These are phyloP conservation scores for Drosophila kanekoi DNA, from an alignment of 2,888 invertebrate genomes.

Conservation along the genomic window DNA sequence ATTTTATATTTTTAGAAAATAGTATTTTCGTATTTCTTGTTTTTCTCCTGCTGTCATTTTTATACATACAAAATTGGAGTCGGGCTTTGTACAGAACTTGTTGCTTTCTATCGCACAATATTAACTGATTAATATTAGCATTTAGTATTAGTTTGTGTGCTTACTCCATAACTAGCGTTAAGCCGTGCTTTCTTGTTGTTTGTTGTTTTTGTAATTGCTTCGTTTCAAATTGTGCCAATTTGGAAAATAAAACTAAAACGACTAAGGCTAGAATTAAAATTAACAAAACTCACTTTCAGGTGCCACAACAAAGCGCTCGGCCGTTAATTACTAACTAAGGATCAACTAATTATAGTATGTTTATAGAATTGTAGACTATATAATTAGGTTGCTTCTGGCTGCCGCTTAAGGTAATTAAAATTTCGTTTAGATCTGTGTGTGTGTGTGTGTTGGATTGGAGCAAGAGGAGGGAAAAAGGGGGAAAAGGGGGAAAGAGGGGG, in stretches of 20 bases:
- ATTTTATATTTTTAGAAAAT: slow-evolving; percentile 76
- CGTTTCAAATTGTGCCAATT: slow-evolving; percentile 56
- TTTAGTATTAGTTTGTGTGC: slow-evolving; percentile 60
- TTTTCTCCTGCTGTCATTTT: slow-evolving; percentile 55
- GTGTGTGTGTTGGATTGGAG: neutral
- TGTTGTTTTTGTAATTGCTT: slow-evolving; percentile 47
- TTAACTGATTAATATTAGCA: slow-evolving; percentile 58
- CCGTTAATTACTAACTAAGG: slow-evolving; percentile 61
- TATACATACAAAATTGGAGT: slow-evolving; percentile 78
- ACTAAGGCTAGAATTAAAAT: slow-evolving; percentile 67
- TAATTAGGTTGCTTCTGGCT: slow-evolving; percentile 56
- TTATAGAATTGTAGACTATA: slow-evolving; percentile 40
- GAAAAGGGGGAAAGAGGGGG: no score
- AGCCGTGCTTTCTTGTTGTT: slow-evolving; percentile 38
- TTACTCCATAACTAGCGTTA: slow-evolving; percentile 71
- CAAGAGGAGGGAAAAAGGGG: no score
- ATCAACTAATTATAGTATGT: slow-evolving; percentile 57
- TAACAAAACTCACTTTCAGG: slow-evolving; percentile 67
- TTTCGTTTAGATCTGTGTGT: slow-evolving; percentile 36
- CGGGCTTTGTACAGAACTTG: slow-evolving; percentile 75
- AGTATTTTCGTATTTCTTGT: slow-evolving; percentile 60
- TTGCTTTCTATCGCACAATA: slow-evolving; percentile 50
- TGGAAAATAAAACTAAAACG: slow-evolving; percentile 68
- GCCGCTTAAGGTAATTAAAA: slow-evolving; percentile 57
- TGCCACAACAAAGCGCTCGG: slow-evolving; percentile 13